Evolutionary conservation across 1,140 invertebrate species (phyloP).

Genomic region (Monochamus saltuarius): DNA sequence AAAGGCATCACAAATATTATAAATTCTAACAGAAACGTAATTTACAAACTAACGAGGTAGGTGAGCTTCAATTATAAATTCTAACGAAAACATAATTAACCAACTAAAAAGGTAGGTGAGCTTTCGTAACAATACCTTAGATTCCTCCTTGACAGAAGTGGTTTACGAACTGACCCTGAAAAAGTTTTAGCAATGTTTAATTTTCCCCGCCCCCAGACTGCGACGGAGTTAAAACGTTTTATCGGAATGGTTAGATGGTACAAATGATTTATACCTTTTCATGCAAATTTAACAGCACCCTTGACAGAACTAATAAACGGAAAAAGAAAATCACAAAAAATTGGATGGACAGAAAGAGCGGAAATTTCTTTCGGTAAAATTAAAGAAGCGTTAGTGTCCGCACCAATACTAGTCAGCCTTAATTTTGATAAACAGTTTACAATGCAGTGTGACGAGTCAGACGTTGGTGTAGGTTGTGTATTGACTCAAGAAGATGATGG

Average conservation of each 20-base stretch:
- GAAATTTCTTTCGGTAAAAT: neutral
- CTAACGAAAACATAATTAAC: too few species aligned
- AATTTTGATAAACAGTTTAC: slow-evolving; percentile 8
- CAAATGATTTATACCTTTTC: slow-evolving; percentile 47
- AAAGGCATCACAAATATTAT: too few species aligned
- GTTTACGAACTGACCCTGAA: slow-evolving; percentile 39
- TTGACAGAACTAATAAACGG: slow-evolving; percentile 49
- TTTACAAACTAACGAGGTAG: too few species aligned
- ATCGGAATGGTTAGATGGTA: slow-evolving; percentile 48
- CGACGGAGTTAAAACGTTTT: slow-evolving; percentile 42
- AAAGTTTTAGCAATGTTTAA: slow-evolving; percentile 33
- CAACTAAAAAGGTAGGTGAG: slow-evolving; percentile 14
- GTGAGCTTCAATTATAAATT: too few species aligned
- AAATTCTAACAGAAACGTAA: too few species aligned
- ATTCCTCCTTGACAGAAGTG: slow-evolving; percentile 40
- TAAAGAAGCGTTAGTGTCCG: neutral
- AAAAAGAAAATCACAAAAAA: neutral
- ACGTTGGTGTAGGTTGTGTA: slow-evolving; percentile 1
- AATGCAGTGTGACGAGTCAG: slow-evolving; percentile 5
- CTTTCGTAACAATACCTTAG: slow-evolving; percentile 46
- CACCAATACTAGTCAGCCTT: neutral
- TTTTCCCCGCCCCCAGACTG: slow-evolving; percentile 37
- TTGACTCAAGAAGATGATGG: too few species aligned
- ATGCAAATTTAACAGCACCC: slow-evolving; percentile 44
- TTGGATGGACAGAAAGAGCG: neutral